Percentiles rank a stretch among this genome's conserved stretches.
These are phyloP conservation scores for Ridgeia piscesae DNA, from an alignment of 1,140 invertebrate genomes.

Conservation along the genomic window DNA sequence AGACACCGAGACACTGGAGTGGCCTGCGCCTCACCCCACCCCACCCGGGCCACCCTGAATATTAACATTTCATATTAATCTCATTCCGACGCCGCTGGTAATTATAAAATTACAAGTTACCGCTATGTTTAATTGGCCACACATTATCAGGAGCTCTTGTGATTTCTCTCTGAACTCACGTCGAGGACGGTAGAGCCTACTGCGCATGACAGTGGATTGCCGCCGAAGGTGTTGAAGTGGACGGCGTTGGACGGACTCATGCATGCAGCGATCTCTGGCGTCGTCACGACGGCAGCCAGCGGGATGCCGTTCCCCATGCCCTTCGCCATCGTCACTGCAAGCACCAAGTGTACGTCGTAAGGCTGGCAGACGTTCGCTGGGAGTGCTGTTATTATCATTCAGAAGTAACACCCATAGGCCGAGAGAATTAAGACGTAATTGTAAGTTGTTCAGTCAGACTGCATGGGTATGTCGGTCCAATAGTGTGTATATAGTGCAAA, in stretches of 20 bases:
- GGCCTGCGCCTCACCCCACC: too few relatives aligned
- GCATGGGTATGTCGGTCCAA: too few relatives aligned
- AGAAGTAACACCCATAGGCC: neutral
- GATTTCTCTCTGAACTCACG: conserved; percentile 59
- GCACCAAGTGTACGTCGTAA: conserved; percentile 15
- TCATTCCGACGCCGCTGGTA: neutral
- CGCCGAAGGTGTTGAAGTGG: conserved; percentile 97
- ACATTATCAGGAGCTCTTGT: neutral
- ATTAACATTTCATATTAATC: too few relatives aligned
- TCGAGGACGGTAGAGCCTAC: conserved; percentile 88
- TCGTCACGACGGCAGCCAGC: conserved; percentile 91
- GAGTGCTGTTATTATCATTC: neutral
- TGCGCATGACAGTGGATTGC: conserved; percentile 95
- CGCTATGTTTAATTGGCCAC: too few relatives aligned
- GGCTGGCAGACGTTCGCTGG: neutral
- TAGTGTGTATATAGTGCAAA: too few relatives aligned
- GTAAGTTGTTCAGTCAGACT: too few relatives aligned
- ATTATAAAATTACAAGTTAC: too few relatives aligned
- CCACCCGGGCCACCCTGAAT: too few relatives aligned
- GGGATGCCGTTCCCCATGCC: conserved; percentile 85
- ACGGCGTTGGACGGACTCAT: conserved; percentile 80
- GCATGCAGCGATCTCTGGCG: conserved; percentile 83
- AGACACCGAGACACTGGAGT: too few relatives aligned
- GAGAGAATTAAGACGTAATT: too few relatives aligned
- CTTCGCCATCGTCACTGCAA: conserved; percentile 64